Percentiles rank a stretch among this genome's conserved stretches.
These are phyloP conservation scores for Sesia bembeciformis DNA, from an alignment of 2,888 invertebrate species.

Conservation along the genomic window DNA sequence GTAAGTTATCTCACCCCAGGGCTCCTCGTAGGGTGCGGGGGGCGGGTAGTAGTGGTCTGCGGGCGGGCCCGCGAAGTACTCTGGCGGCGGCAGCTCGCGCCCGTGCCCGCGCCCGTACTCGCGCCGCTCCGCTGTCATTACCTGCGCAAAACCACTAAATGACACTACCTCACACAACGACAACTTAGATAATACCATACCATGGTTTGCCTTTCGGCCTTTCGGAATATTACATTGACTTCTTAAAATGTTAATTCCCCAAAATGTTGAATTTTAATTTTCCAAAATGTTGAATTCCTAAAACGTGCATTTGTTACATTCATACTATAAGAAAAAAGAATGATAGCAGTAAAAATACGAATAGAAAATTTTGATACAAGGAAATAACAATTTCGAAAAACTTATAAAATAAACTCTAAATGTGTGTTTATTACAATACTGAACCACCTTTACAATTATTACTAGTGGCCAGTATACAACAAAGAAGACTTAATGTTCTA, in stretches of 20 bases:
- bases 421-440: too few relatives aligned
- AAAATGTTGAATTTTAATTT: not conserved
- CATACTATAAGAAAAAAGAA: not conserved
- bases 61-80: constrained; percentile 32
- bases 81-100: constrained; percentile 75
- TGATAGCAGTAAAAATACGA: too few relatives aligned
- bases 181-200: not conserved
- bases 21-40: constrained; percentile 43
- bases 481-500: too few relatives aligned
- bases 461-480: too few relatives aligned
- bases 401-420: too few relatives aligned
- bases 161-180: not conserved
- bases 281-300: too few relatives aligned
- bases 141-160: constrained; percentile 48
- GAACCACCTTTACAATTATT: too few relatives aligned
- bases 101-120: constrained; percentile 85
- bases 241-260: not conserved
- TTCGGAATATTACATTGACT: not conserved
- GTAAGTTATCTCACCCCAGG: constrained; percentile 27
- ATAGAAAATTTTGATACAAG: too few relatives aligned
- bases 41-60: constrained; percentile 36
- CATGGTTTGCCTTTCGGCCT: not conserved
- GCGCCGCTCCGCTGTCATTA: constrained; percentile 92
- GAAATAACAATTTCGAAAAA: too few relatives aligned
- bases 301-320: not conserved